Evolutionary conservation across 2,113 vertebrate species (phyloP), one percentile per base, ranked within the genome.

Genomic region (Anguilla japonica): DNA sequence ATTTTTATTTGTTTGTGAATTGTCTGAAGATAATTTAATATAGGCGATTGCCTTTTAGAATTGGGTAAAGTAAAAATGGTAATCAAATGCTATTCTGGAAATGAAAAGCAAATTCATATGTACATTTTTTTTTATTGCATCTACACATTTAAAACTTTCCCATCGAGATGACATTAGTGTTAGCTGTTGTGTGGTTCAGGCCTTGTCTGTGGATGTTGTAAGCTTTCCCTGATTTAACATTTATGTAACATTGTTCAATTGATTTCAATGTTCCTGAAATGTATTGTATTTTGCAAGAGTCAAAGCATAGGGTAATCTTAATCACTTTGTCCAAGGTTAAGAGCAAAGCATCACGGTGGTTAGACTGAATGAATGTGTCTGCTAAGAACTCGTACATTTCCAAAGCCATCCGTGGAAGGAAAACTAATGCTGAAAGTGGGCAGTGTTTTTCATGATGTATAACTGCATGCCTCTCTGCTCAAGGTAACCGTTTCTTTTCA

Each of bases 401-500:
- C 8, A 75, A 34, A 34, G n/a, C 71, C 71, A n/a, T 75, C 71
- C 71, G 8, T 13, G n/a, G 71, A 5, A 75, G 71, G 71, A n/a
- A 9, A 29, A 34, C 71, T 34, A 14, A 34, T 75, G 71, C 71
- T 75, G 71, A 13, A 75, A 22, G 60, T 22, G 22, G 22, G 60
- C 60, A 67, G 14, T 20, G 18, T 67, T 15, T 60, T 60, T 60
- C 57, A 67, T 60, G 56, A 60, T 60, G 56, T 60, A 71, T n/a
- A 71, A 71, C 26, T 71, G 20, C 26, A 71, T 34, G 26, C n/a
- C 29, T 34, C 0, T 75, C n/a, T 11, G 71, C 71, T 34, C 57
- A 22, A 88, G 81, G 29, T 86, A 91, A 79, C 75, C 79, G 75
- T 89, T 83, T 86, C 71, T 87, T 90, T 90, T 75, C 8, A 88